phyloP scores from a whole-genome alignment of 2,888 invertebrate genomes.

The Ophion obscuratus region DNA sequence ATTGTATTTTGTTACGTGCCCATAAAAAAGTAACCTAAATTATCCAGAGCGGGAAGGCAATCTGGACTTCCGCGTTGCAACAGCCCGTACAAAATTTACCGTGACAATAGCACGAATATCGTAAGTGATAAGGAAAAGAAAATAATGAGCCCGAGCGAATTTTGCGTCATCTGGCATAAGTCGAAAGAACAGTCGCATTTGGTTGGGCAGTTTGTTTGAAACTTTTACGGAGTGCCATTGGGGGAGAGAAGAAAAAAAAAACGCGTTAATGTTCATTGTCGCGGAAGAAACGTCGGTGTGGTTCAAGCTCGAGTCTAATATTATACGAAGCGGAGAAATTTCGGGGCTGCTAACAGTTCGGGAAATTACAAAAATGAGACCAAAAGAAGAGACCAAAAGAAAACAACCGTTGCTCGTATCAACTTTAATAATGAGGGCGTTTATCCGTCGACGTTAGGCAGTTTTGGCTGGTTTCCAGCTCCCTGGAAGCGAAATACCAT shows the following conservation, averaged over 20 bases:
- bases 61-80: neutral
- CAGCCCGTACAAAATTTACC: neutral
- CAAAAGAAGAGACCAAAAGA: neutral
- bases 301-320: conserved; percentile 71
- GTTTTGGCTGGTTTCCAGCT: conserved; percentile 79
- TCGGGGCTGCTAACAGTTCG: conserved; percentile 49
- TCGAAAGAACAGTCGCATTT: conserved; percentile 33
- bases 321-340: conserved; percentile 58
- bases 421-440: conserved; percentile 81
- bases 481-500: conserved; percentile 40
- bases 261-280: conserved; percentile 45
- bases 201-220: conserved; percentile 74
- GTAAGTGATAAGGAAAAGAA: neutral
- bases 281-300: conserved; percentile 60
- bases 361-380: conserved; percentile 74
- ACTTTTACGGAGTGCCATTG: conserved; percentile 68
- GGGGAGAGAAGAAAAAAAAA: conserved; percentile 7
- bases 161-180: neutral
- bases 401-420: conserved; percentile 78
- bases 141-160: neutral
- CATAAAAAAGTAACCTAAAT: neutral
- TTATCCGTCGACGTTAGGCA: conserved; percentile 75
- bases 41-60: neutral
- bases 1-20: neutral
- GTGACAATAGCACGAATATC: neutral